These are phyloP conservation scores for Papilio xuthus DNA, from an alignment of 1,140 invertebrate species.

Conservation along the genomic window DNA sequence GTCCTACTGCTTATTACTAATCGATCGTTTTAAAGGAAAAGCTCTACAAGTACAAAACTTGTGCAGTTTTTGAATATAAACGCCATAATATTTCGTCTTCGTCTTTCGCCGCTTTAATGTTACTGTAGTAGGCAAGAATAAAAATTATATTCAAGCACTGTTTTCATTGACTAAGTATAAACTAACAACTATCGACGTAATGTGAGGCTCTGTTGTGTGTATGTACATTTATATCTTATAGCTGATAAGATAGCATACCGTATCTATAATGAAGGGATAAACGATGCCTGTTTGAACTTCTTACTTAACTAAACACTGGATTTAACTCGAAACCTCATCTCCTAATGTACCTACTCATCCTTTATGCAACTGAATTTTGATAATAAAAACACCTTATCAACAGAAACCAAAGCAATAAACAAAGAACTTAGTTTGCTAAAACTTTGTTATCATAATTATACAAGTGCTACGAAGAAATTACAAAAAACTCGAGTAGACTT, in stretches of 20 bases:
- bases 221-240: neutral
- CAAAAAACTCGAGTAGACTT: neutral
- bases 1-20: no score
- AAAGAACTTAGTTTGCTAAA: neutral
- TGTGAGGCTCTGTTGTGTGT: neutral
- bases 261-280: conserved; percentile 22
- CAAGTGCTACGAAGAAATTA: neutral
- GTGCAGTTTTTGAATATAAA: no score
- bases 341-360: neutral
- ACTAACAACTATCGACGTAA: neutral
- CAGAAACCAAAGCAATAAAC: neutral
- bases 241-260: neutral
- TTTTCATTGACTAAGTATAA: neutral
- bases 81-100: no score
- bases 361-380: neutral
- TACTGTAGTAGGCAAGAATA: no score
- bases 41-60: no score
- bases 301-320: neutral
- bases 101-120: no score
- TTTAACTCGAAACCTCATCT: neutral
- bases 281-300: neutral
- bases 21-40: no score
- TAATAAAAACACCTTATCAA: neutral
- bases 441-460: neutral
- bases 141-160: neutral